A percentile compares a stretch with the other conserved stretches of the same genome.
Conservation (phyloP, 2,113 vertebrate genomes). For the Corythornis cristatus region DNA sequence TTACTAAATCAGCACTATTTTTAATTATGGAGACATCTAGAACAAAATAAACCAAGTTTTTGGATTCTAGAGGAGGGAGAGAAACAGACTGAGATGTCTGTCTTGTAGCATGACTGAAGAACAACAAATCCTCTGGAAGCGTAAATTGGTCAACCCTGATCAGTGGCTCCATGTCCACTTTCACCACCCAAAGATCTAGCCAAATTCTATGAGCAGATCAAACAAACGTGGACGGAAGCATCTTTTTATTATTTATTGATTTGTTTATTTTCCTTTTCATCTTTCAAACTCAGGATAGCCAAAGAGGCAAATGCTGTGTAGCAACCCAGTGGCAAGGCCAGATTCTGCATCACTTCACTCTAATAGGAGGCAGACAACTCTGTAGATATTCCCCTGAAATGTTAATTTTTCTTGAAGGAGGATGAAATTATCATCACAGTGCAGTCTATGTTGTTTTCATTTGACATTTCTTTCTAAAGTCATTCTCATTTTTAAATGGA, state of each 20-base stretch:
- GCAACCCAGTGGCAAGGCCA: neutral
- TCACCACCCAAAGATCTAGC: neutral
- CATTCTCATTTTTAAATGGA: neutral
- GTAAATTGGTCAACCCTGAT: neutral
- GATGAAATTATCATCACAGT: neutral
- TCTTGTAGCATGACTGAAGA: neutral
- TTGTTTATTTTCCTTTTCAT: neutral
- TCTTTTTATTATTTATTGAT: neutral
- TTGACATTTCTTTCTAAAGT: neutral
- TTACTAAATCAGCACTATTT: neutral
- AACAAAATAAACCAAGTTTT: neutral
- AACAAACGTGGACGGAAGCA: neutral
- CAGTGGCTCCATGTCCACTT: neutral
- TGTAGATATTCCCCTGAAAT: neutral
- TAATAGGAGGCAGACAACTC: neutral
- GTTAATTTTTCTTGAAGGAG: neutral
- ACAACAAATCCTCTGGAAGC: neutral
- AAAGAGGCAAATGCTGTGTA: neutral
- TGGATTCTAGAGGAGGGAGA: neutral
- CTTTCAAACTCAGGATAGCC: neutral
- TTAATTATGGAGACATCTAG: neutral
- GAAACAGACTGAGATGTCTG: neutral
- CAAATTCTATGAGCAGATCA: neutral
- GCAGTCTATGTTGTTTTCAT: neutral
- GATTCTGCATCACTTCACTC: neutral